These are phyloP conservation scores for Chironomus striatipennis DNA, from an alignment of 1,140 invertebrate genomes.

Conservation along the genomic window DNA sequence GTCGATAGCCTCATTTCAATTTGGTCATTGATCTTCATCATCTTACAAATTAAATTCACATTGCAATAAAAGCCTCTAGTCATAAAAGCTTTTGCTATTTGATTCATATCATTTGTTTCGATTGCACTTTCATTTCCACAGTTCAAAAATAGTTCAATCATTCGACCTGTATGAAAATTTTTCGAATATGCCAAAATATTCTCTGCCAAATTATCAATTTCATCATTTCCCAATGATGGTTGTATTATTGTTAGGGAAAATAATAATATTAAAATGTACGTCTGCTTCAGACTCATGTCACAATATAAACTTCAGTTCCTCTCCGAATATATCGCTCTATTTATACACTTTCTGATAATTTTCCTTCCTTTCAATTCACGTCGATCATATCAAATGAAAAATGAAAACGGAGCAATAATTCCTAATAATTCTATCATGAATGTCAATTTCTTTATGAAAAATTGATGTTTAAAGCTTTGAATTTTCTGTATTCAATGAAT, in stretches of 20 bases:
- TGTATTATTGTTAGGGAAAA: background rate
- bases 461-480: conserved; percentile 4
- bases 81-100: background rate
- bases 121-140: background rate
- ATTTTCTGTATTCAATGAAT: too few relatives aligned
- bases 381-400: background rate
- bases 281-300: background rate
- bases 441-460: background rate
- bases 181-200: background rate
- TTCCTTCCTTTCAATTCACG: background rate
- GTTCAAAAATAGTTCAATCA: background rate
- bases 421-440: background rate
- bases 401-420: background rate
- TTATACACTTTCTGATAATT: background rate
- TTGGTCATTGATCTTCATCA: background rate
- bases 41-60: background rate
- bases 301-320: background rate
- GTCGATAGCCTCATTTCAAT: conserved; percentile 7
- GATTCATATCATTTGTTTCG: background rate
- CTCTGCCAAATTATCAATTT: conserved; percentile 11
- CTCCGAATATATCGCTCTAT: background rate
- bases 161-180: background rate
- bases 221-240: conserved; percentile 4
- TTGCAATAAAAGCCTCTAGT: background rate
- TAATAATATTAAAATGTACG: background rate